phyloP scores from a whole-genome alignment of 2,113 vertebrate species.

The Python bivittatus region DNA sequence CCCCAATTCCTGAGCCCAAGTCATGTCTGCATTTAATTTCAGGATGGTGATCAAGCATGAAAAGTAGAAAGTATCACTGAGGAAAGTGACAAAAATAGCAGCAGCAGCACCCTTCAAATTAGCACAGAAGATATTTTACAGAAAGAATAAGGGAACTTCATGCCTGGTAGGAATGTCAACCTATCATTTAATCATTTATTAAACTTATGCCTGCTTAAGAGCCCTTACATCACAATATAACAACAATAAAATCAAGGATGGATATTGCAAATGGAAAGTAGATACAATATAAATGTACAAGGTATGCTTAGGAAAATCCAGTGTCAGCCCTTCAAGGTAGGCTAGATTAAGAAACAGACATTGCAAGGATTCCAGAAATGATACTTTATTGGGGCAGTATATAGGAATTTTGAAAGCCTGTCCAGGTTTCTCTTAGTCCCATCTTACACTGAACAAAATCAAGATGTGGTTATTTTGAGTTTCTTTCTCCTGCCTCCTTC shows the following conservation, averaged over 20 bases:
- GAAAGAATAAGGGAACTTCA: neutral
- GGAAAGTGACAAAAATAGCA: neutral
- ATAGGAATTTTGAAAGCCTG: neutral
- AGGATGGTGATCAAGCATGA: neutral
- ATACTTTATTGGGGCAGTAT: neutral
- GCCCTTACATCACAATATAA: neutral
- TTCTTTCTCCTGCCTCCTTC: neutral
- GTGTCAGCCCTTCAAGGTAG: neutral
- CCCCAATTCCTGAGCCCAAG: neutral
- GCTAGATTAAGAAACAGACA: neutral
- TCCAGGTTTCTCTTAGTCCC: neutral
- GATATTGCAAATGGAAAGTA: neutral
- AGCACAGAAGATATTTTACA: neutral
- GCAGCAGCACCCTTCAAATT: neutral
- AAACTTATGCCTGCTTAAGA: neutral
- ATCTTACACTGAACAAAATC: neutral
- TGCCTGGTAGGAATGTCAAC: neutral
- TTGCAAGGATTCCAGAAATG: neutral
- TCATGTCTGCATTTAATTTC: neutral
- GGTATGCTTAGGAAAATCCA: neutral
- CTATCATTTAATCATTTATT: neutral
- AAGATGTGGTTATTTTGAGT: neutral
- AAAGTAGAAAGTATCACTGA: neutral
- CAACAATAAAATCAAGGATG: neutral
- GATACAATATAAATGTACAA: neutral